Base-by-base conservation (phyloP, 1,140 invertebrate species). In the Notospermus geniculatus region DNA sequence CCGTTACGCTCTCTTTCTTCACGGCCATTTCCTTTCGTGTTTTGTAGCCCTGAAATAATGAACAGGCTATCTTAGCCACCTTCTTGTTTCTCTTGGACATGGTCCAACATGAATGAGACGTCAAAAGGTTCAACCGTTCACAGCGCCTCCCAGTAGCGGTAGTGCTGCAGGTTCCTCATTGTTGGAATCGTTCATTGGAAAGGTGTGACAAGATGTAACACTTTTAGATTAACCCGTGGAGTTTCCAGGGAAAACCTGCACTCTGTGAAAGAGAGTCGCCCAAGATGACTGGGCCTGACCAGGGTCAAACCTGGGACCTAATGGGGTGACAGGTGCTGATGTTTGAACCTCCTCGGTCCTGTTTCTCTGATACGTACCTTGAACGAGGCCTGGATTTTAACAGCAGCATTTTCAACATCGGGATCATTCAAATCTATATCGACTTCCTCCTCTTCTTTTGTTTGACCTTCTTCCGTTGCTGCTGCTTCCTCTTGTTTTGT, bases 361-460 rank as follows among this genome's bases (percentile, higher is more conserved):
- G 52, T 61, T 64, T 28, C 65, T 60, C 19, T 63, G 5, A 25
- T 9, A 5, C 9, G 28, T 27, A 23, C 64, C 45, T 67, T 66
- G 50, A 66, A 69, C 15, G 54, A 54, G 19, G 65, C 63, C 46
- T 69, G 67, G 22, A 69, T 69, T 56, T 68, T 68, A n/a, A 58
- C 54, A 15, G 67, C 67, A 19, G 67, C 67, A 13, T 29, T 54
- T 25, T 62, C 59, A 13, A 69, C 63, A 28, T 69, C 67, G 7
- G 66, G 66, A 53, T 65, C 66, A 59, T 25, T 67, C 13, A 67
- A 55, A 54, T 66, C 65, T 28, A 66, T 67, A 54, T 66, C 65
- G 13, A 62, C 36, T 39, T 62, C 59, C 25, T 63, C 60, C 27
- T 65, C 41, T n/a, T 19, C 46, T n/a, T 27, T 27, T n/a, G 4